Conservation (phyloP, 2,797 vertebrate genomes). For the Melanotaenia parkinsoni region DNA sequence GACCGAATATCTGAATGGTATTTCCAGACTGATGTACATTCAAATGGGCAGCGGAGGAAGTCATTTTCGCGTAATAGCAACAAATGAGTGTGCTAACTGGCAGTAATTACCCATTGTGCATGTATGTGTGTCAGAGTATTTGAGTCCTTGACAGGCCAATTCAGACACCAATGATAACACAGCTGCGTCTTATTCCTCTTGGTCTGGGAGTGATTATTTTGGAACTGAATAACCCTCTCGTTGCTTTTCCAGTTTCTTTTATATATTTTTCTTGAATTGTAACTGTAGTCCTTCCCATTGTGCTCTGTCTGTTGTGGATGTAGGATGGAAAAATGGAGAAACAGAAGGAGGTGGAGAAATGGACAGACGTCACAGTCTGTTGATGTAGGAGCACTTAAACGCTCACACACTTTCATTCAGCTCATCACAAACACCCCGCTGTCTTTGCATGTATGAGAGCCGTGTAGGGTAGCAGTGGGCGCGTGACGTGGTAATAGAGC, state of each 20-base stretch:
- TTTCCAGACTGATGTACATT: conserved; percentile 63
- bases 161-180: conserved; percentile 80
- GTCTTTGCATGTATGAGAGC: conserved; percentile 42
- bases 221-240: conserved; percentile 53
- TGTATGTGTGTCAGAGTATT: conserved; percentile 60
- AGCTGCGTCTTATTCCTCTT: conserved; percentile 71
- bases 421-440: conserved; percentile 55
- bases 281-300: conserved; percentile 19
- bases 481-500: conserved; percentile 67
- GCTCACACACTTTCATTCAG: conserved; percentile 71
- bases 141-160: conserved; percentile 64
- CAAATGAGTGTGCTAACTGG: conserved; percentile 75
- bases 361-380: conserved; percentile 79
- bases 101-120: conserved; percentile 75
- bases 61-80: conserved; percentile 75
- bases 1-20: conserved; percentile 57
- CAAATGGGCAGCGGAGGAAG: conserved; percentile 76
- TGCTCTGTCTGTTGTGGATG: conserved; percentile 15
- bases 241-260: conserved; percentile 22
- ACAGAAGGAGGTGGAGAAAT: conserved; percentile 65
- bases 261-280: conserved; percentile 25
- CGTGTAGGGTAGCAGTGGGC: conserved; percentile 59
- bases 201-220: conserved; percentile 67
- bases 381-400: conserved; percentile 69
- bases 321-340: conserved; percentile 54